Percentiles rank a stretch among this genome's conserved stretches.
Evolutionary conservation across 2,888 invertebrate genomes (phyloP).

Genomic region (Ectemnius cavifrons): DNA sequence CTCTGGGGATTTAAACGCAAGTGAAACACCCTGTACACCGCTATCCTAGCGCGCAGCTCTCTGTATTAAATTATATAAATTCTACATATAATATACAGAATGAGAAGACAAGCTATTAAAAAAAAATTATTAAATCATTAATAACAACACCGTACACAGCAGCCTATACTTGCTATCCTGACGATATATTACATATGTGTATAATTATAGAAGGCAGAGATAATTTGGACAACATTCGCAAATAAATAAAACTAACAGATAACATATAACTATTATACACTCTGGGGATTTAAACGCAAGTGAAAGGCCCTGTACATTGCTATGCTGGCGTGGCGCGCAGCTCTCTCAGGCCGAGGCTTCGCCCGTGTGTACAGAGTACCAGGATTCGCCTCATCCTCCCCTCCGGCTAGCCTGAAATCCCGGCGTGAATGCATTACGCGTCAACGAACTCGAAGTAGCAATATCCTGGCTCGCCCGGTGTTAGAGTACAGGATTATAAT

Average conservation of each 20-base stretch:
- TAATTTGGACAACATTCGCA: too few species aligned
- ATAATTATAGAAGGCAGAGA: too few species aligned
- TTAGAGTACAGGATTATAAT: conserved; percentile 74
- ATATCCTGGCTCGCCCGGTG: conserved; percentile 75
- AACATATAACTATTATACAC: too few species aligned
- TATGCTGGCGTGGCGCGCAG: conserved; percentile 37
- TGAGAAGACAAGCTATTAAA: too few species aligned
- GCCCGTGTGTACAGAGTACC: conserved; percentile 45
- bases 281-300: neutral
- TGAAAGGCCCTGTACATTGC: conserved; percentile 26
- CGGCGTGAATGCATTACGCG: conserved; percentile 77
- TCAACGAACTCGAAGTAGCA: conserved; percentile 77
- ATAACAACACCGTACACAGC: too few species aligned
- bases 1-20: too few species aligned
- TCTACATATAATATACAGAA: too few species aligned
- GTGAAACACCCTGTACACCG: conserved; percentile 25
- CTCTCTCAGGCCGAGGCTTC: conserved; percentile 29
- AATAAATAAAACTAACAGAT: too few species aligned
- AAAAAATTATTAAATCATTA: too few species aligned
- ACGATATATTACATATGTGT: too few species aligned
- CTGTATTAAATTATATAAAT: too few species aligned
- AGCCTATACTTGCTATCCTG: too few species aligned
- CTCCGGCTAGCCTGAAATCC: conserved; percentile 66
- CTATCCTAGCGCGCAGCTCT: conserved; percentile 34
- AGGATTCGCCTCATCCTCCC: conserved; percentile 23